Conservation (phyloP, 23 tunicate species). For the Ascidia mentula region DNA sequence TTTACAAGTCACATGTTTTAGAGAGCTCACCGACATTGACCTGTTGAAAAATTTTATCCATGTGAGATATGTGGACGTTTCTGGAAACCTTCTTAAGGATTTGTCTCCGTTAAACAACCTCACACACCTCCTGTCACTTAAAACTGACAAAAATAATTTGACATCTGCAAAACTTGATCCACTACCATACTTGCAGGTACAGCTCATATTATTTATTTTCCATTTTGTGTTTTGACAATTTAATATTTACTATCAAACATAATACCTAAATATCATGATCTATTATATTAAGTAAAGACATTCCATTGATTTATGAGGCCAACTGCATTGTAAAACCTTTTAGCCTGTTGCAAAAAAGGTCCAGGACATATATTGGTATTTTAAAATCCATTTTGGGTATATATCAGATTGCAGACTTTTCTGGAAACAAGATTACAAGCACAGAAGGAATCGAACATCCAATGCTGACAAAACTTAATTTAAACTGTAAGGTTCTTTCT, state of each 20-base stretch:
- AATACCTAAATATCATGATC: no score
- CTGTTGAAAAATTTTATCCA: conserved; percentile 70
- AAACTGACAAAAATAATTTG: conserved; percentile 81
- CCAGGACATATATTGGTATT: no score
- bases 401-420: conserved; percentile 68
- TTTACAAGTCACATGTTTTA: no score
- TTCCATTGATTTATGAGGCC: neutral
- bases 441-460: conserved; percentile 89
- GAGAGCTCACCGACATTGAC: conserved; percentile 76
- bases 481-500: conserved; percentile 80
- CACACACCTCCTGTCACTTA: conserved; percentile 63
- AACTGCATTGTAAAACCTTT: neutral
- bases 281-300: neutral
- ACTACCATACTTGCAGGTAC: conserved; percentile 73
- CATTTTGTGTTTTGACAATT: neutral
- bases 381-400: no score
- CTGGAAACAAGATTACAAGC: conserved; percentile 64
- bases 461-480: conserved; percentile 59
- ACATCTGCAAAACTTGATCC: conserved; percentile 55
- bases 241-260: neutral
- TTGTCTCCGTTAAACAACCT: conserved; percentile 61
- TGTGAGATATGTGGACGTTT: conserved; percentile 76
- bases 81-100: conserved; percentile 67
- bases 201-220: neutral
- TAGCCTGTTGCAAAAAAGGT: neutral